Conservation (phyloP, 2,113 vertebrate genomes). For the Urocitellus parryii region DNA sequence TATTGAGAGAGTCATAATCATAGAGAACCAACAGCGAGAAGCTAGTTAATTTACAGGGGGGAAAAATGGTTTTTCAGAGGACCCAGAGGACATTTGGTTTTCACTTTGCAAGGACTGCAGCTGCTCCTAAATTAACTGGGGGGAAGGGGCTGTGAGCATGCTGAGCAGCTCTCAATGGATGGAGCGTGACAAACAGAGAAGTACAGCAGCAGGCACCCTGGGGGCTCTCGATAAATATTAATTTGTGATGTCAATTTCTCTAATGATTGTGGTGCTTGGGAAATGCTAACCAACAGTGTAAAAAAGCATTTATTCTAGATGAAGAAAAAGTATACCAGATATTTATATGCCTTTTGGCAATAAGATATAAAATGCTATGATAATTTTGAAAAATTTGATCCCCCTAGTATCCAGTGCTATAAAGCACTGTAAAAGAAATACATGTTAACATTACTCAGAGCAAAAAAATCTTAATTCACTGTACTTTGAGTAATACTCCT, state of each 20-base stretch:
- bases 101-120: slow-evolving; percentile 62
- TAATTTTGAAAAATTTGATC: slow-evolving; percentile 41
- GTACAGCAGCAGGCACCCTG: slow-evolving; percentile 23
- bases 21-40: slow-evolving; percentile 72
- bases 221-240: slow-evolving; percentile 57
- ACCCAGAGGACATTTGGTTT: slow-evolving; percentile 66
- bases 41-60: slow-evolving; percentile 69
- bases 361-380: neutral
- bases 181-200: neutral
- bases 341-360: slow-evolving; percentile 13
- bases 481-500: neutral
- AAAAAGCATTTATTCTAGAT: slow-evolving; percentile 50
- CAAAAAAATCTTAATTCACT: slow-evolving; percentile 18
- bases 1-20: slow-evolving; percentile 75
- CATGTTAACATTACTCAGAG: neutral
- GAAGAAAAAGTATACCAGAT: neutral
- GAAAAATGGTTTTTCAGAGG: slow-evolving; percentile 10
- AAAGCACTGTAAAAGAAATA: slow-evolving; percentile 22
- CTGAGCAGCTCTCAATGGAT: neutral
- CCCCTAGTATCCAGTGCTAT: neutral
- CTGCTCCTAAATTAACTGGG: slow-evolving; percentile 68
- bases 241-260: slow-evolving; percentile 56
- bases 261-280: neutral
- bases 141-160: neutral
- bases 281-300: slow-evolving; percentile 50